These are phyloP conservation scores for Karalla daura DNA, from an alignment of 2,797 vertebrate genomes.

Conservation along the genomic window DNA sequence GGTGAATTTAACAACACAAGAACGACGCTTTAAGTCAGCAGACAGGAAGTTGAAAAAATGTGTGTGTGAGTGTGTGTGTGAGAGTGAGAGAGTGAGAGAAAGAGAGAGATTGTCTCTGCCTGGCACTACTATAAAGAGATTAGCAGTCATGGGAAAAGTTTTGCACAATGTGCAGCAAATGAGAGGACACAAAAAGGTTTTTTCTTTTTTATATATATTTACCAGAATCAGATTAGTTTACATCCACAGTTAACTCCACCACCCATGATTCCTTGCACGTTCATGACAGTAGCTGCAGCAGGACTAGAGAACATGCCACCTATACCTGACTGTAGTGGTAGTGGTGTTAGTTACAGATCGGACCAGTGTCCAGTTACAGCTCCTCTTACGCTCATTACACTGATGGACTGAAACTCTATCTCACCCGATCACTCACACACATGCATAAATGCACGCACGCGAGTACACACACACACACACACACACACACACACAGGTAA, in stretches of 20 bases:
- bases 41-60: slow-evolving; percentile 31
- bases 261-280: slow-evolving; percentile 3
- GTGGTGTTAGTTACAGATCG: slow-evolving; percentile 76
- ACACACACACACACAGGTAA: slow-evolving; percentile 45
- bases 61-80: slow-evolving; percentile 3
- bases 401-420: slow-evolving; percentile 73
- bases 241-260: neutral
- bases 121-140: slow-evolving; percentile 52
- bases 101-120: slow-evolving; percentile 28
- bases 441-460: slow-evolving; percentile 13
- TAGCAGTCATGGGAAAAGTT: slow-evolving; percentile 58
- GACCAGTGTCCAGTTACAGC: slow-evolving; percentile 58
- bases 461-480: slow-evolving; percentile 24
- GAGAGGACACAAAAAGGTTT: too few species aligned
- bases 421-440: slow-evolving; percentile 9
- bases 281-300: neutral
- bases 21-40: slow-evolving; percentile 25
- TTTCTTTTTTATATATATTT: neutral
- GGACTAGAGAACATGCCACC: neutral
- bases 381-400: slow-evolving; percentile 69
- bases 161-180: neutral
- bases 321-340: slow-evolving; percentile 37
- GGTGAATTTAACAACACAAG: slow-evolving; percentile 28
- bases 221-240: neutral
- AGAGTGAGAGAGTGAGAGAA: neutral